Base-by-base conservation (phyloP, 2,888 invertebrate species). In the Cosmia pyralina region DNA sequence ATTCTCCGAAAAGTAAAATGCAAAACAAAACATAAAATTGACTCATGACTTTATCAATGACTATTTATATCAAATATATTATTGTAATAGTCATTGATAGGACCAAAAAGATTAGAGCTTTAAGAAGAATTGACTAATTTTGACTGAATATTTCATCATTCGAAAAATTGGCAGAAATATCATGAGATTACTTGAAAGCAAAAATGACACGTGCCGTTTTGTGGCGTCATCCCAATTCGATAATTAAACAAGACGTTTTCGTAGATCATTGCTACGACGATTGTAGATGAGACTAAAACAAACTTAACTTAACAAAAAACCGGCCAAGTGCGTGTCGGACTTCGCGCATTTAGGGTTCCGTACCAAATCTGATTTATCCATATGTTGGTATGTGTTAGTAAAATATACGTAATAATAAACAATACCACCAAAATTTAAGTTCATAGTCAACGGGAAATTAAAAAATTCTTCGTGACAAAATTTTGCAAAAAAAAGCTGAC, bases 11-110 rank as follows among this genome's bases (percentile, higher is more conserved):
- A 59, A 58, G 15, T 48, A 46, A 53, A 70, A 34, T 52, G 34
- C 41, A 59, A 65, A 70, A 80, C 62, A 58, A 48, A 62, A 69
- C 79, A 79, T 48, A 65, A 79, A 62, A 67, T 58, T 68, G 75
- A 83, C 52, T 81, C 84, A 80, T 80, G 6, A 46, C 6, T 46
- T 78, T 75, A 65, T 75, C 64, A 50, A 55, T 65, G 7, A 68
- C 2, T 57, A 41, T 64, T 55, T n/a, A 34, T 48, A 58, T 52
- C 15, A 44, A 19, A 5, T 46, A 46, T 28, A 17, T 34, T 63
- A 58, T 72, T 41, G 28, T 28, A 28, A 57, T 60, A 75, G 3
- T 34, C 38, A 57, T 46, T 58, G 46, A 22, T 53, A 34, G 15
- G 19, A 34, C 60, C 48, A 50, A 53, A 17, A 55, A 53, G 28